Evolutionary conservation across 2,113 vertebrate genomes (phyloP).

Genomic region (Rostratula benghalensis): DNA sequence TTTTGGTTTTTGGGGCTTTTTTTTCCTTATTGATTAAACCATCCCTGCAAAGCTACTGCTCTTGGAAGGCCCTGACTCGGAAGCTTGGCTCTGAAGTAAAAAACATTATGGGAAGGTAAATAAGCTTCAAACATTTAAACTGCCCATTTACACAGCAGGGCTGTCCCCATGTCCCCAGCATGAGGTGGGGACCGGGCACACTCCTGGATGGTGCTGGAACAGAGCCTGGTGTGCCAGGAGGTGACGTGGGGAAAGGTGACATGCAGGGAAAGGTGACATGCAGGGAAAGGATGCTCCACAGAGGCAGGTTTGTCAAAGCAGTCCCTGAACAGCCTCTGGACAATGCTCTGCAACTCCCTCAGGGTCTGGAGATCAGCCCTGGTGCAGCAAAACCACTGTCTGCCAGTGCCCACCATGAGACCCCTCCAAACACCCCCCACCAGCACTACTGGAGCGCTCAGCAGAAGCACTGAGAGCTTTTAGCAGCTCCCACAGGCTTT

Average conservation of each 20-base stretch:
- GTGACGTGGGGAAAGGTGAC: fast-evolving
- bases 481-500: neutral
- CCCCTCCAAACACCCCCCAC: neutral
- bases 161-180: neutral
- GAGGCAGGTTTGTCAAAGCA: neutral
- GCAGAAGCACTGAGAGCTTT: neutral
- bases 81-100: neutral
- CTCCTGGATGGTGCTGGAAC: fast-evolving
- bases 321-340: too few relatives aligned
- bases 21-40: neutral
- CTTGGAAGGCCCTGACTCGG: neutral
- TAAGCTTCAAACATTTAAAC: neutral
- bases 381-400: neutral
- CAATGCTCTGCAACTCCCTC: too few relatives aligned
- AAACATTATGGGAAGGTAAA: neutral
- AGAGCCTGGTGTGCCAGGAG: neutral
- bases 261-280: too few relatives aligned
- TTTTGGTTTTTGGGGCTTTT: neutral
- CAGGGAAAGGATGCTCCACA: fast-evolving
- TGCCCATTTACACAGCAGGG: neutral
- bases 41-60: neutral
- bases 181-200: neutral
- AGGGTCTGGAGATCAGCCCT: neutral
- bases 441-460: neutral
- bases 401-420: neutral